Percentiles rank a stretch among this genome's conserved stretches.
Evolutionary conservation across 1,140 invertebrate genomes (phyloP).

Genomic region (Cherax destructor): DNA sequence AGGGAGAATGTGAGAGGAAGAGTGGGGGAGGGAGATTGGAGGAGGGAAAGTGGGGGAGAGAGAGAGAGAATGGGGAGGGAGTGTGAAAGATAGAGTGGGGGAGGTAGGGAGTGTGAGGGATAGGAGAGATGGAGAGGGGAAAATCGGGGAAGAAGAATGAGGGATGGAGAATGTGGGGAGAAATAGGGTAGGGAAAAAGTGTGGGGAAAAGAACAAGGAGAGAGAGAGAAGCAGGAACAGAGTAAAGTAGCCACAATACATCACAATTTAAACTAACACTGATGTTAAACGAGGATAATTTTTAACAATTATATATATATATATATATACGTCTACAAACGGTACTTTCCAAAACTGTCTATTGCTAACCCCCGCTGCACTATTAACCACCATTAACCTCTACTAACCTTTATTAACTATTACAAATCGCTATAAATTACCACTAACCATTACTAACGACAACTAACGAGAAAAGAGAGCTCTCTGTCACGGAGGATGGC

Average conservation of each 20-base stretch:
- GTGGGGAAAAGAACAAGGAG: neutral
- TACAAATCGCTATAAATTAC: too few relatives aligned
- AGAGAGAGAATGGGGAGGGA: neutral
- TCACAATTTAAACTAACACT: too few relatives aligned
- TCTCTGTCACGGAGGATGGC: too few relatives aligned
- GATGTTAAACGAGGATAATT: too few relatives aligned
- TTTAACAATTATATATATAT: too few relatives aligned
- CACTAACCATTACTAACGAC: too few relatives aligned
- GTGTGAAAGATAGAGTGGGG: neutral
- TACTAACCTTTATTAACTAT: too few relatives aligned
- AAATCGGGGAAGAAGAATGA: neutral
- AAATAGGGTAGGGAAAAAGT: neutral
- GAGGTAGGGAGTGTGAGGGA: neutral
- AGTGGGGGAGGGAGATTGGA: neutral
- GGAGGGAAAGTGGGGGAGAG: constrained; percentile 5
- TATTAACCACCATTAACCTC: too few relatives aligned
- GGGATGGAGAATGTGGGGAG: neutral
- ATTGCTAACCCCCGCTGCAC: too few relatives aligned
- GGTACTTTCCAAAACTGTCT: too few relatives aligned
- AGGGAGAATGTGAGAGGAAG: neutral
- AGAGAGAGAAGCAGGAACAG: neutral
- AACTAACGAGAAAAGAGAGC: too few relatives aligned
- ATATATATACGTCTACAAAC: too few relatives aligned
- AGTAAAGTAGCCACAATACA: neutral
- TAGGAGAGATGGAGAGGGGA: neutral